Evolutionary conservation across 1,140 invertebrate genomes (phyloP).

Genomic region (Rhagoletis zephyria): DNA sequence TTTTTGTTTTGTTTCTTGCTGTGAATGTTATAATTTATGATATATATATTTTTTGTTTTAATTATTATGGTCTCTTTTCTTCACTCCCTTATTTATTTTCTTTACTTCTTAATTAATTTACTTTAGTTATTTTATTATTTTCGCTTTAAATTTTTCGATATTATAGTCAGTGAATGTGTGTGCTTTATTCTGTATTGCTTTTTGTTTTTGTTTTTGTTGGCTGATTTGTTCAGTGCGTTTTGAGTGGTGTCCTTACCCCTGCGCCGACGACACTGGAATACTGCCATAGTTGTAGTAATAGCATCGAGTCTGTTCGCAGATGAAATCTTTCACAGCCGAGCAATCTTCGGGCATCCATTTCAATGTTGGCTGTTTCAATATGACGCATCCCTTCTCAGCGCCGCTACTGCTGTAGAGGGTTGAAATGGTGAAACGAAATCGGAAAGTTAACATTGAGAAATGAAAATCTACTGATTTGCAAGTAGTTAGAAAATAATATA

Average conservation of each 20-base stretch:
- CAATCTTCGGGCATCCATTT: constrained; percentile 87
- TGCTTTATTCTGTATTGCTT: constrained; percentile 54
- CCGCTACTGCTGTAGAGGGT: constrained; percentile 76
- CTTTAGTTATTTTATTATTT: not conserved
- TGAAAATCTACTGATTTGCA: too few relatives aligned
- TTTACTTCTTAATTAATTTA: not conserved
- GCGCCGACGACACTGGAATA: constrained; percentile 87
- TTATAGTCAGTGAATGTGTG: constrained; percentile 48
- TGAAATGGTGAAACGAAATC: constrained; percentile 9
- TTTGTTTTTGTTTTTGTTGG: constrained; percentile 56
- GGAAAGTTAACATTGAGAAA: not conserved
- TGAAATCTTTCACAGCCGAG: constrained; percentile 87
- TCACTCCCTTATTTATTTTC: constrained; percentile 10
- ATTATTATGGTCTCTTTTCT: not conserved
- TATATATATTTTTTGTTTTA: not conserved
- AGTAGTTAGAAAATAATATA: too few relatives aligned
- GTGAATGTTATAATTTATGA: too few relatives aligned
- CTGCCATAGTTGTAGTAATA: constrained; percentile 93
- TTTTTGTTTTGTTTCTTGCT: not conserved
- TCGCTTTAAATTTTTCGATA: constrained; percentile 29
- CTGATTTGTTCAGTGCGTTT: constrained; percentile 48
- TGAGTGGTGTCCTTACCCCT: constrained; percentile 82
- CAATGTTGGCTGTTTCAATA: constrained; percentile 82
- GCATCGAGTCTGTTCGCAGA: constrained; percentile 89
- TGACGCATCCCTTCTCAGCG: constrained; percentile 82